These are phyloP conservation scores for Leptopterna dolabrata DNA, from an alignment of 2,888 invertebrate species.

Conservation along the genomic window DNA sequence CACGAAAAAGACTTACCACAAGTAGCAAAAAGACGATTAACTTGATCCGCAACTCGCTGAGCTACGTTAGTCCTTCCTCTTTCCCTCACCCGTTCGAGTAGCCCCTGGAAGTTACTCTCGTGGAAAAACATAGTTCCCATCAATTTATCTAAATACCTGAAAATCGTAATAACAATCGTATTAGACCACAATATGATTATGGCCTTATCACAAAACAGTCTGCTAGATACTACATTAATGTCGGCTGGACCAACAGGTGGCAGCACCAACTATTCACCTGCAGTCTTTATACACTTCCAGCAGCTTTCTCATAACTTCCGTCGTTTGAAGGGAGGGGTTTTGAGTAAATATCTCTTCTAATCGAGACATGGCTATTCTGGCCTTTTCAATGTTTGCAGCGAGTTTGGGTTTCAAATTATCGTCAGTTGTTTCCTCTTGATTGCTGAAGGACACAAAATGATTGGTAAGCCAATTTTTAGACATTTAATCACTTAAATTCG, in stretches of 20 bases:
- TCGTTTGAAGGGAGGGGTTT: slow-evolving; percentile 80
- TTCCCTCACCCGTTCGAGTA: slow-evolving; percentile 81
- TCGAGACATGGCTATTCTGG: slow-evolving; percentile 79
- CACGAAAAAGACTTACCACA: slow-evolving; percentile 14
- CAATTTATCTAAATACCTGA: slow-evolving; percentile 82
- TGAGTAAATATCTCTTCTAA: slow-evolving; percentile 84
- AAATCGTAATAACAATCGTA: too few species aligned
- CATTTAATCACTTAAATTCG: background rate
- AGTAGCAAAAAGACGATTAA: slow-evolving; percentile 65
- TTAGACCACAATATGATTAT: too few species aligned
- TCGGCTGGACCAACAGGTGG: background rate
- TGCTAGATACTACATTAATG: background rate
- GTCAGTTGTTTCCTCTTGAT: slow-evolving; percentile 56
- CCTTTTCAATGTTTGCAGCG: slow-evolving; percentile 81
- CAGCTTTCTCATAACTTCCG: slow-evolving; percentile 82
- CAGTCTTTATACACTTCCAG: slow-evolving; percentile 87
- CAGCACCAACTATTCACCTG: slow-evolving; percentile 65
- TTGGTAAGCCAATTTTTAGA: too few species aligned
- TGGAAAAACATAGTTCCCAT: slow-evolving; percentile 89
- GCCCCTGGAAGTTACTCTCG: slow-evolving; percentile 81
- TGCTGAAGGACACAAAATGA: background rate
- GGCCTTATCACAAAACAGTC: too few species aligned
- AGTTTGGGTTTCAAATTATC: slow-evolving; percentile 71
- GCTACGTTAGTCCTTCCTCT: slow-evolving; percentile 76
- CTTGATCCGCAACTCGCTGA: slow-evolving; percentile 80